These are phyloP conservation scores for Agrotis ipsilon DNA, from an alignment of 2,888 invertebrate species.

Conservation along the genomic window DNA sequence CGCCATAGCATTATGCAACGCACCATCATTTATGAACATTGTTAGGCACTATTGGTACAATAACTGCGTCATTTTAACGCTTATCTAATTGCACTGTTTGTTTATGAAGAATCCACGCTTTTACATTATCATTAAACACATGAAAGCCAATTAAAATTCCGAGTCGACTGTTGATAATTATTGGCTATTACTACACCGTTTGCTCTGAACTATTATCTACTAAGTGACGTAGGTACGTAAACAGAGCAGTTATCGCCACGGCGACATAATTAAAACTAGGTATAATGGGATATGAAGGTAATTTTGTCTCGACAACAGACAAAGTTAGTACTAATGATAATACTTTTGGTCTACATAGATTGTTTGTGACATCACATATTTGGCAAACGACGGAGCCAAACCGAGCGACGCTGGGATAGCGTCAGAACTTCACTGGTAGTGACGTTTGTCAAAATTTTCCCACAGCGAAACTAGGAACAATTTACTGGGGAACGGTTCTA, in stretches of 20 bases:
- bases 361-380: constrained; percentile 49
- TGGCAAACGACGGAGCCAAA: constrained; percentile 59
- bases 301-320: constrained; percentile 44
- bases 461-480: constrained; percentile 42
- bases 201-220: constrained; percentile 30
- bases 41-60: constrained; percentile 24
- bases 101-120: constrained; percentile 37
- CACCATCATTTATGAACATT: constrained; percentile 24
- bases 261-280: constrained; percentile 48
- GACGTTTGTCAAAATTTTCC: constrained; percentile 59
- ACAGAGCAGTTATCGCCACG: constrained; percentile 39
- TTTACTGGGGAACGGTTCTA: constrained; percentile 31
- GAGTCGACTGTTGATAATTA: constrained; percentile 41
- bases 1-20: constrained; percentile 65
- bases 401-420: constrained; percentile 41
- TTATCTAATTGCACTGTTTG: constrained; percentile 52
- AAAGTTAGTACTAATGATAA: constrained; percentile 42
- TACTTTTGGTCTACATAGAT: constrained; percentile 49
- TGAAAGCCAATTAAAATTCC: constrained; percentile 49
- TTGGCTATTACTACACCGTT: constrained; percentile 38
- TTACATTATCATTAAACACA: constrained; percentile 38
- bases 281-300: constrained; percentile 39
- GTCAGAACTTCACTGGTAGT: constrained; percentile 57
- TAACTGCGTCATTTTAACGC: constrained; percentile 61
- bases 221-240: constrained; percentile 14